These are phyloP conservation scores for Eubucco bourcierii DNA, from an alignment of 2,113 vertebrate genomes.

Conservation along the genomic window DNA sequence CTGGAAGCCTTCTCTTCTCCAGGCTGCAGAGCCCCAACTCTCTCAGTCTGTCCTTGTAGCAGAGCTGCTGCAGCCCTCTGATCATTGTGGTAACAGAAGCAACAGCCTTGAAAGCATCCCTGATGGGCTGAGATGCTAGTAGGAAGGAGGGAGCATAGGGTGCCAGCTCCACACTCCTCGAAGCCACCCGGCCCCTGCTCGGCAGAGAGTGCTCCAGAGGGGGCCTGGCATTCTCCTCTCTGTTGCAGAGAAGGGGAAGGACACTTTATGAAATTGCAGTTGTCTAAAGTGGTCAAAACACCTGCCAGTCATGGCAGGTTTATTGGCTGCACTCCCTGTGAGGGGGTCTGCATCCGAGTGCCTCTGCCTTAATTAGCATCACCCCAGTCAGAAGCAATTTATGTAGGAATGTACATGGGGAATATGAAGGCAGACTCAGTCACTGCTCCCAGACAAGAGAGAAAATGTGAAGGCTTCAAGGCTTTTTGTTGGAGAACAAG, in stretches of 20 bases:
- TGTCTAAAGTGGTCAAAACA: slow-evolving; percentile 50
- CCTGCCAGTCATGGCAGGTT: slow-evolving; percentile 70
- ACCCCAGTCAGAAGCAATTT: slow-evolving; percentile 76
- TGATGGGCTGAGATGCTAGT: neutral
- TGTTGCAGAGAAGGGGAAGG: slow-evolving; percentile 4
- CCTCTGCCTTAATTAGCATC: slow-evolving; percentile 71
- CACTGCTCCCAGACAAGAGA: slow-evolving; percentile 51
- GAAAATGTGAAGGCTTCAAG: slow-evolving; percentile 46
- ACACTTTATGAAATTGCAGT: slow-evolving; percentile 54
- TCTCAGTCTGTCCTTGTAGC: too few species aligned
- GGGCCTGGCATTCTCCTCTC: slow-evolving; percentile 11
- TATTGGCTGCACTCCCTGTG: slow-evolving; percentile 40
- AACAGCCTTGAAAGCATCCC: neutral
- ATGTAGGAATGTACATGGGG: slow-evolving; percentile 63
- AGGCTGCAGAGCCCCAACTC: too few species aligned
- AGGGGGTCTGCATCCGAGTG: slow-evolving; percentile 68
- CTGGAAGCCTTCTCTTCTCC: too few species aligned
- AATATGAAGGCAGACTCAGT: slow-evolving; percentile 58
- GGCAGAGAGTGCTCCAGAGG: neutral
- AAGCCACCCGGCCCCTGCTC: neutral
- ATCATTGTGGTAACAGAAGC: too few species aligned
- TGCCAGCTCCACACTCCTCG: accelerated
- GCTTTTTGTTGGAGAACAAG: slow-evolving; percentile 1
- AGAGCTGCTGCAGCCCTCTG: too few species aligned
- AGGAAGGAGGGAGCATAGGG: accelerated